Evolutionary conservation across 2,113 vertebrate species (phyloP).

Genomic region (Mustela nigripes): DNA sequence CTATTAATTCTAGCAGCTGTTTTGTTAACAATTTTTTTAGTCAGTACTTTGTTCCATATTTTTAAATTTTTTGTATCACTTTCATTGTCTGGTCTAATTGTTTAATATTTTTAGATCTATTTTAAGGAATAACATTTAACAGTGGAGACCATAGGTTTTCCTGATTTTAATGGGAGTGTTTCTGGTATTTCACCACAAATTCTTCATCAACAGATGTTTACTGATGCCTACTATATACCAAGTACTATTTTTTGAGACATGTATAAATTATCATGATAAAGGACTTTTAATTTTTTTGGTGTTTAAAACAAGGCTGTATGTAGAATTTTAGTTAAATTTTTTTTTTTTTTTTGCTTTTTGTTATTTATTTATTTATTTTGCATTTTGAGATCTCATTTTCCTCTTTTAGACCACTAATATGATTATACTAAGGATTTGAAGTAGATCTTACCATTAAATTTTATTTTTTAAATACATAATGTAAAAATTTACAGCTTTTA

Average conservation of each 20-base stretch:
- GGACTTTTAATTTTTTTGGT: background rate
- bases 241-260: background rate
- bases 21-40: background rate
- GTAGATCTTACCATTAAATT: background rate
- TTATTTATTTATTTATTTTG: background rate
- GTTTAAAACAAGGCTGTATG: background rate
- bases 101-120: background rate
- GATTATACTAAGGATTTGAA: background rate
- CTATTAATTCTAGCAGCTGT: background rate
- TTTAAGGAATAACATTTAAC: background rate
- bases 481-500: background rate
- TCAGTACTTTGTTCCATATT: background rate
- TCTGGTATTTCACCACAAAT: background rate
- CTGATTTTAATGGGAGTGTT: background rate
- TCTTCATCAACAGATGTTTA: background rate
- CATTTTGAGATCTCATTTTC: background rate
- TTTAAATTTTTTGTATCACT: background rate
- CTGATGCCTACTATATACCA: background rate
- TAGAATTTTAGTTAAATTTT: background rate
- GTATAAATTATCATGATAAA: background rate
- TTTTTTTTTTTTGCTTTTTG: no score
- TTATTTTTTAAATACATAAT: background rate
- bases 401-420: background rate
- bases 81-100: background rate
- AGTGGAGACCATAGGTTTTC: background rate